Conservation (phyloP, 1,140 invertebrate species). For the Ostrea denselamellosa region DNA sequence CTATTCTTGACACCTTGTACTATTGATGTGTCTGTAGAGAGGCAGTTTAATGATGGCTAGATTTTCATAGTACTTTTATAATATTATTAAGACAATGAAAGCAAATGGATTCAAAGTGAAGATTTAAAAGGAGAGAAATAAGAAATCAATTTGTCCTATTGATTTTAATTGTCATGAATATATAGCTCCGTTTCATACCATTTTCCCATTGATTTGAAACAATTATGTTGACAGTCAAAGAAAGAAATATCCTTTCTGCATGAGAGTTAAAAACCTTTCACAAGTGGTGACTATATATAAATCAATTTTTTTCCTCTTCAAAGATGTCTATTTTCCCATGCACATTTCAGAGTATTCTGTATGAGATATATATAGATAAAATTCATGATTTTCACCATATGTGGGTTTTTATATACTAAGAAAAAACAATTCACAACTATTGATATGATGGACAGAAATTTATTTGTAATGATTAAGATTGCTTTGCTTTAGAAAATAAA, state of each 20-base stretch:
- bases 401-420: neutral
- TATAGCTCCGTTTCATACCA: conserved; percentile 12
- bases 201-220: conserved; percentile 22
- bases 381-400: no score
- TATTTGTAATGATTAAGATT: no score
- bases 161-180: conserved; percentile 27
- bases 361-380: no score
- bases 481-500: no score
- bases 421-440: neutral
- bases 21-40: neutral
- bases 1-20: no score
- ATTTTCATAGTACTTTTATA: neutral
- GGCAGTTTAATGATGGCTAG: neutral
- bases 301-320: conserved; percentile 5
- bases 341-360: no score
- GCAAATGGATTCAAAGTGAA: conserved; percentile 30
- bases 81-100: conserved; percentile 12
- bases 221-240: neutral
- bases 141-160: neutral
- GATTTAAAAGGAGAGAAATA: conserved; percentile 5
- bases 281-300: neutral
- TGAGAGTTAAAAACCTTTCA: neutral
- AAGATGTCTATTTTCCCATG: neutral
- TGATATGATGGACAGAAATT: neutral
- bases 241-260: conserved; percentile 9